Evolutionary conservation across 1,140 invertebrate genomes (phyloP).

Genomic region (Galleria mellonella): DNA sequence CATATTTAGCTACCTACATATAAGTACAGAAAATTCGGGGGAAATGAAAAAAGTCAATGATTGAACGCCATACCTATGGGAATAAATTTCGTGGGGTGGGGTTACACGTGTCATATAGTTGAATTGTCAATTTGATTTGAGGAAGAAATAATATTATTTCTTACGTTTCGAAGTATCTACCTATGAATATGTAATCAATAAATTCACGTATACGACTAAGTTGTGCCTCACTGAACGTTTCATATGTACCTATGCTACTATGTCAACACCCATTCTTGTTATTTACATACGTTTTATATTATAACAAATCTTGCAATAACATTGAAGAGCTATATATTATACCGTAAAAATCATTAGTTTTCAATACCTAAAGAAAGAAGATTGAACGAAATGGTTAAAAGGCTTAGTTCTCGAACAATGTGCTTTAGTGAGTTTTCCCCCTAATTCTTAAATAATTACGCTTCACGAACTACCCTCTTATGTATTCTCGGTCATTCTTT

Average conservation of each 20-base stretch:
- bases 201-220: too few species aligned
- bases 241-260: too few species aligned
- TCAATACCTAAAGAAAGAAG: not conserved
- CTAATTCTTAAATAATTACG: slow-evolving; percentile 40
- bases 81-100: slow-evolving; percentile 62
- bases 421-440: slow-evolving; percentile 12
- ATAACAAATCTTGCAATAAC: too few species aligned
- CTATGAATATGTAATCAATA: too few species aligned
- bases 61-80: slow-evolving; percentile 70
- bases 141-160: slow-evolving; percentile 12
- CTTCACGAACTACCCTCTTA: slow-evolving; percentile 40
- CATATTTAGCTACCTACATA: slow-evolving; percentile 1
- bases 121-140: slow-evolving; percentile 52
- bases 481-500: slow-evolving; percentile 23
- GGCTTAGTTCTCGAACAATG: slow-evolving; percentile 13
- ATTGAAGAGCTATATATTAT: too few species aligned
- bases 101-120: slow-evolving; percentile 41
- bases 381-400: slow-evolving; percentile 10
- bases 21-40: slow-evolving; percentile 42
- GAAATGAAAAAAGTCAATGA: slow-evolving; percentile 69
- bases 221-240: too few species aligned
- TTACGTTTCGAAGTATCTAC: not conserved
- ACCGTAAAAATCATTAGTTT: too few species aligned
- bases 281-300: too few species aligned
- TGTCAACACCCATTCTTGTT: too few species aligned